phyloP scores from a whole-genome alignment of 2,113 vertebrate species.

The Phalacrocorax aristotelis region DNA sequence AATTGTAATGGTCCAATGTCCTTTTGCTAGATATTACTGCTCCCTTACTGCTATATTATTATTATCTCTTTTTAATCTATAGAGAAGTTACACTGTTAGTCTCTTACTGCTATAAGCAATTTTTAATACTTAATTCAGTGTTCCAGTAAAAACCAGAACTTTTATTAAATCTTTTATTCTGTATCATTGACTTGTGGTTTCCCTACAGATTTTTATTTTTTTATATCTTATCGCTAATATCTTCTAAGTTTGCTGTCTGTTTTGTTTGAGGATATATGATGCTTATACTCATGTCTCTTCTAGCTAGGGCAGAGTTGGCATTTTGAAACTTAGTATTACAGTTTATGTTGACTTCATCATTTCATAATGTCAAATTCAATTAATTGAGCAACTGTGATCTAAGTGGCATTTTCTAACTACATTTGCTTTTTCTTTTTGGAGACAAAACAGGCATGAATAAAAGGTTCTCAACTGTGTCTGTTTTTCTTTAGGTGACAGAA shows the following conservation, averaged over 20 bases:
- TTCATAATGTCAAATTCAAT: not conserved
- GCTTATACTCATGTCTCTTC: not conserved
- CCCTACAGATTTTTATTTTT: not conserved
- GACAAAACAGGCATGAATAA: not conserved
- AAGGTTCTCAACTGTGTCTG: not conserved
- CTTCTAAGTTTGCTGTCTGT: not conserved
- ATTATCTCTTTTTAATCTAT: not conserved
- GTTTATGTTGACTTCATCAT: not conserved
- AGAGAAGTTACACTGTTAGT: not conserved
- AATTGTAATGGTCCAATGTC: not conserved
- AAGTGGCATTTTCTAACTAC: not conserved
- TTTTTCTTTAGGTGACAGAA: slow-evolving; percentile 5
- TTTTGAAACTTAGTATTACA: not conserved
- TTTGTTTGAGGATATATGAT: not conserved
- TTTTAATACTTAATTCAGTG: not conserved
- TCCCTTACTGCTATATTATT: not conserved
- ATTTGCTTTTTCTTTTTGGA: not conserved
- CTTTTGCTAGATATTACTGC: not conserved
- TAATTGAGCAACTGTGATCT: not conserved
- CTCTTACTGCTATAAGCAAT: not conserved
- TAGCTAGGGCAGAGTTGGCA: not conserved
- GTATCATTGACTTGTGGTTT: not conserved
- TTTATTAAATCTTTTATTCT: not conserved
- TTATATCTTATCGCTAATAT: not conserved
- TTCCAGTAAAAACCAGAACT: not conserved